A percentile compares a stretch with the other conserved stretches of the same genome.
These are phyloP conservation scores for Pterophyllum scalare DNA, from an alignment of 2,113 vertebrate genomes.

Conservation along the genomic window DNA sequence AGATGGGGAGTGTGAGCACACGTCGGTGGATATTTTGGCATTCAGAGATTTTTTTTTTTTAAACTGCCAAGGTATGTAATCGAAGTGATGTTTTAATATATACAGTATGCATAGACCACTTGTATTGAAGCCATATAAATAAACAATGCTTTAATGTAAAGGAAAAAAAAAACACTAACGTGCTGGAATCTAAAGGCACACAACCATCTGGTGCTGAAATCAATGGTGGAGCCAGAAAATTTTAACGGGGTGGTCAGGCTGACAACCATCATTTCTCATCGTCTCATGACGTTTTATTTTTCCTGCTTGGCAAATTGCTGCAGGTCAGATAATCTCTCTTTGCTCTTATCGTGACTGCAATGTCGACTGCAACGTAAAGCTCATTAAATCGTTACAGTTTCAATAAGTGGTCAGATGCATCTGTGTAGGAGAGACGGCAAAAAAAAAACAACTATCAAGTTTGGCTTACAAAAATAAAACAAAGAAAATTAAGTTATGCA, in stretches of 20 bases:
- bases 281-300: not conserved
- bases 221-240: not conserved
- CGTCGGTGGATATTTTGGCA: not conserved
- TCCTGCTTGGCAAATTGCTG: not conserved
- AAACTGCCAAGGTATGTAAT: conserved; percentile 17
- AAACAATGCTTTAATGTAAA: conserved; percentile 50
- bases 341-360: too few relatives aligned
- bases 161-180: conserved; percentile 2
- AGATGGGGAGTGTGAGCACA: conserved; percentile 4
- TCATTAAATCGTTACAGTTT: too few relatives aligned
- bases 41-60: conserved; percentile 8
- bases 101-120: conserved; percentile 48
- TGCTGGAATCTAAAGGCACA: conserved; percentile 54
- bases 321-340: too few relatives aligned
- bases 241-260: not conserved
- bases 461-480: too few relatives aligned
- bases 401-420: too few relatives aligned
- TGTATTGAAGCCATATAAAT: conserved; percentile 52
- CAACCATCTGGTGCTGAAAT: conserved; percentile 47
- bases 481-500: not conserved
- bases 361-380: too few relatives aligned
- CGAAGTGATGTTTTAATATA: conserved; percentile 65
- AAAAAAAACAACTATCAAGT: too few relatives aligned
- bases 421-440: too few relatives aligned
- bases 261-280: not conserved